Evolutionary conservation across 1,140 invertebrate genomes (phyloP).

Genomic region (Bombus haemorrhoidalis): DNA sequence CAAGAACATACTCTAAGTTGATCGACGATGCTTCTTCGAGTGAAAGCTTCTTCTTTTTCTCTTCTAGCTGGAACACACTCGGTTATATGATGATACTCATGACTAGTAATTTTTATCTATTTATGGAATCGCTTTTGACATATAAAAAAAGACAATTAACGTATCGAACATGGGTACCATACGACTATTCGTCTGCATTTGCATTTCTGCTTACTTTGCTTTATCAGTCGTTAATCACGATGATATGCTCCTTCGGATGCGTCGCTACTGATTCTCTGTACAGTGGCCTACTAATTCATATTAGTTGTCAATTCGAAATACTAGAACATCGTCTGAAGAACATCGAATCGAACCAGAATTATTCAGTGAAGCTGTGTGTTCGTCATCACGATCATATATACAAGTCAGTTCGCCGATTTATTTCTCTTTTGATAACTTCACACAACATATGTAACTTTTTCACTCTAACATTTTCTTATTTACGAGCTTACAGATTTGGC

Average conservation of each 20-base stretch:
- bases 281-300: conserved; percentile 59
- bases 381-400: conserved; percentile 64
- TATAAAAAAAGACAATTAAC: conserved; percentile 34
- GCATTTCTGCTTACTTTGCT: conserved; percentile 52
- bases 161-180: conserved; percentile 66
- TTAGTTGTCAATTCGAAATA: conserved; percentile 61
- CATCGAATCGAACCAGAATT: neutral
- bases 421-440: neutral
- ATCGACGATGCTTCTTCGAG: too few relatives aligned
- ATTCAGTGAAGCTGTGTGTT: conserved; percentile 37
- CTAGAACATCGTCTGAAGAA: conserved; percentile 57
- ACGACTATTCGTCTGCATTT: conserved; percentile 20
- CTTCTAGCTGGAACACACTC: conserved; percentile 11
- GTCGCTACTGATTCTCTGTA: conserved; percentile 53
- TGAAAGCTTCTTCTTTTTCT: too few relatives aligned
- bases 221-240: conserved; percentile 52
- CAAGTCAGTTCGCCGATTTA: conserved; percentile 21
- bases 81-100: conserved; percentile 33
- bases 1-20: too few relatives aligned
- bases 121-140: conserved; percentile 44
- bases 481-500: conserved; percentile 36
- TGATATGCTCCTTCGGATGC: conserved; percentile 26
- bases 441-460: neutral
- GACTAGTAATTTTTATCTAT: neutral
- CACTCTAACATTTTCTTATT: neutral